A percentile compares a stretch with the other conserved stretches of the same genome.
phyloP scores from a whole-genome alignment of 2,113 vertebrate genomes.

The Plestiodon gilberti region DNA sequence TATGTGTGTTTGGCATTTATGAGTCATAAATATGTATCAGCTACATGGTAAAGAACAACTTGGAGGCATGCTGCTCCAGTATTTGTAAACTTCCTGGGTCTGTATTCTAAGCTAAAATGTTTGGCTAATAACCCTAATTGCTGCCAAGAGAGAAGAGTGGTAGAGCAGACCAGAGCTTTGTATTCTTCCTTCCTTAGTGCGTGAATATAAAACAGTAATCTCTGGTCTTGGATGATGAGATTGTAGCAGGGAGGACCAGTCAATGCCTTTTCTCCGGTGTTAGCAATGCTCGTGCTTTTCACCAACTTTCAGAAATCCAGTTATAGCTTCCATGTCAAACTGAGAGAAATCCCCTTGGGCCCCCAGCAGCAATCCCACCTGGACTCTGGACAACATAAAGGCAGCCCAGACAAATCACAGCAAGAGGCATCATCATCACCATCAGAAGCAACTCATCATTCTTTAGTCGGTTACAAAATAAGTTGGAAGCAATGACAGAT shows the following conservation, averaged over 20 bases:
- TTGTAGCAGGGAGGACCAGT: background rate
- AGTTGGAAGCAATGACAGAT: background rate
- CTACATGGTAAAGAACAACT: background rate
- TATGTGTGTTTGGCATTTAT: background rate
- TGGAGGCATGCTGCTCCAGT: background rate
- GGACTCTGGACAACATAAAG: background rate
- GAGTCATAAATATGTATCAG: background rate
- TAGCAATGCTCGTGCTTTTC: constrained; percentile 21
- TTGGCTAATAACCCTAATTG: background rate
- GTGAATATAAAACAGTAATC: background rate
- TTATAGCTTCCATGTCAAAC: background rate
- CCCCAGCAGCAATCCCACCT: too few relatives aligned
- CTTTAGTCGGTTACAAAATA: background rate
- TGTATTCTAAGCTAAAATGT: background rate
- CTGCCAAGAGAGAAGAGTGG: background rate
- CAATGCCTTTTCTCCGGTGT: constrained; percentile 55
- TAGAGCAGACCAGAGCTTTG: background rate
- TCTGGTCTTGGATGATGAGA: background rate
- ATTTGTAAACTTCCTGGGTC: constrained; percentile 7
- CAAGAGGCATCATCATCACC: background rate
- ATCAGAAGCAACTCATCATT: background rate
- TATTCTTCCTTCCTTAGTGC: background rate
- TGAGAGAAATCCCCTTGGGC: background rate
- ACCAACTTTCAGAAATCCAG: constrained; percentile 28
- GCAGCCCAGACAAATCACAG: background rate